Conservation (phyloP, 2,888 invertebrate species). For the Torymus texanus region DNA sequence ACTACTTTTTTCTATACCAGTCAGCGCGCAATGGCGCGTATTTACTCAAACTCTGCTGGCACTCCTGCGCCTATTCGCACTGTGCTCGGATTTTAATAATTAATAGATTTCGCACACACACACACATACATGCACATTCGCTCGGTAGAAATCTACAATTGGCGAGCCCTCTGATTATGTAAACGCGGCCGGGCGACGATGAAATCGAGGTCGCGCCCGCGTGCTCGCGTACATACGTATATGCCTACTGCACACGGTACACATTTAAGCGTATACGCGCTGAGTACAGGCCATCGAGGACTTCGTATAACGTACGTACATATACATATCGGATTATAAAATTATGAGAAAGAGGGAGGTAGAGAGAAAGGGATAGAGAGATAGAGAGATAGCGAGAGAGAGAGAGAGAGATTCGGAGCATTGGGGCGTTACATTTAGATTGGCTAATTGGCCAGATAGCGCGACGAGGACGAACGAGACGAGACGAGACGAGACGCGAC, state of each 20-base stretch:
- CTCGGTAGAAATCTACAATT: constrained; percentile 24
- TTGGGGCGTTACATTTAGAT: constrained; percentile 35
- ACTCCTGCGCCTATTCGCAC: not conserved
- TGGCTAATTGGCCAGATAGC: constrained; percentile 45
- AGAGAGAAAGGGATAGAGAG: not conserved
- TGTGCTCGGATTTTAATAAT: constrained; percentile 40
- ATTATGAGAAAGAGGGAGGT: constrained; percentile 33
- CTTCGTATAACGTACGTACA: not conserved
- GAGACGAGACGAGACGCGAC: too few species aligned
- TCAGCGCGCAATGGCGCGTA: not conserved
- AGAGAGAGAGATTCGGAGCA: constrained; percentile 8
- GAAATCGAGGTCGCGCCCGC: too few species aligned
- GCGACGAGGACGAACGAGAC: too few species aligned
- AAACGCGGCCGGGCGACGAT: constrained; percentile 10
- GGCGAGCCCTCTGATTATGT: constrained; percentile 33
- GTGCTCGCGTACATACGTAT: too few species aligned
- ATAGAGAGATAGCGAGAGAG: not conserved
- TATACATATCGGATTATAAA: constrained; percentile 37
- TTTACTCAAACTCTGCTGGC: constrained; percentile 11
- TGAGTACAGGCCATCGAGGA: not conserved
- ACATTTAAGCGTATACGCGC: not conserved
- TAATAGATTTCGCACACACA: constrained; percentile 35
- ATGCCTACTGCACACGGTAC: not conserved
- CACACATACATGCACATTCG: not conserved
- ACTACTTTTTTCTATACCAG: not conserved